A percentile compares a stretch with the other conserved stretches of the same genome.
Evolutionary conservation across 2,888 invertebrate species (phyloP).

Genomic region (Uropetala carovei): DNA sequence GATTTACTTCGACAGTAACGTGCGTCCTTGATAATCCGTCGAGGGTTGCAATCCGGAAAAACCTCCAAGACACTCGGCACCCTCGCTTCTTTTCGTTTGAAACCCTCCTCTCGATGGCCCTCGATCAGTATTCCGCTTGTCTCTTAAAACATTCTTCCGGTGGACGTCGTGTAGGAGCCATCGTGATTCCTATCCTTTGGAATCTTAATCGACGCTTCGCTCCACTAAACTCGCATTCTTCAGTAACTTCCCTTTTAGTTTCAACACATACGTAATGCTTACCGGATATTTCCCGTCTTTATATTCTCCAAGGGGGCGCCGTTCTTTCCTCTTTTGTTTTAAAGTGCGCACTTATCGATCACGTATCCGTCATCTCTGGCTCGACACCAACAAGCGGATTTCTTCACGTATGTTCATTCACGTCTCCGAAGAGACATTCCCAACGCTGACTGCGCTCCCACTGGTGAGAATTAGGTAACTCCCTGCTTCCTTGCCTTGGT

Average conservation of each 20-base stretch:
- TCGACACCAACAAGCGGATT: background rate
- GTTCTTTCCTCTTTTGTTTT: background rate
- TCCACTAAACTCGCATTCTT: background rate
- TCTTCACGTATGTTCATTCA: constrained; percentile 24
- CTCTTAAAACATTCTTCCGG: background rate
- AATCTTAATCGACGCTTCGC: constrained; percentile 6
- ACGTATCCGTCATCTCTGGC: background rate
- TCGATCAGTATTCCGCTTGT: background rate
- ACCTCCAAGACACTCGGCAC: no score
- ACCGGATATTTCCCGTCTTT: background rate
- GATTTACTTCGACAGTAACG: no score
- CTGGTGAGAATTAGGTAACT: constrained; percentile 3
- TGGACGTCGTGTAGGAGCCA: background rate
- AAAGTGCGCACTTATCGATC: background rate
- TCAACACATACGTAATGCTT: background rate
- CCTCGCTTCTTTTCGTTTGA: background rate
- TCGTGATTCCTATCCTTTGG: background rate
- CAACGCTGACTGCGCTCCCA: background rate
- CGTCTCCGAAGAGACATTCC: background rate
- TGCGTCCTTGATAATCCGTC: no score
- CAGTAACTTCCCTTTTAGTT: background rate
- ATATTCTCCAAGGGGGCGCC: background rate
- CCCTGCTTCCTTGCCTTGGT: background rate
- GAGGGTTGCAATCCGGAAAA: no score
- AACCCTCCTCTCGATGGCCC: background rate